Base-by-base conservation (phyloP, 2,797 vertebrate genomes). In the Limosa lapponica region DNA sequence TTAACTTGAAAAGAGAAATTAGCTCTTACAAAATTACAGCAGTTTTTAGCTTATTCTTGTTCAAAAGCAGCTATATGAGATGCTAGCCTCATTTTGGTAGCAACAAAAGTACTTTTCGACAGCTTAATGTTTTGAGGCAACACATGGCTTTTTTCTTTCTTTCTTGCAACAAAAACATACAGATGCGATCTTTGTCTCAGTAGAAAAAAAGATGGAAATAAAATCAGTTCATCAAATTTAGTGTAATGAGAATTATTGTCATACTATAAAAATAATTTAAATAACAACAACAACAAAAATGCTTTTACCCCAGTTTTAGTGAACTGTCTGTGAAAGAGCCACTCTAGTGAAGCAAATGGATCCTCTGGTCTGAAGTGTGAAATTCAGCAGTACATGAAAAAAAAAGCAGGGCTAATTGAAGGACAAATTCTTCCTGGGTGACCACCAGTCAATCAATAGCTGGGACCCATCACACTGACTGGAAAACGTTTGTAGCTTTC, bases 101-200 rank as follows among this genome's bases (percentile, higher is more conserved):
- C 82, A 96, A 95, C 91, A 96, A 95, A 96, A 94, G 95, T 94
- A 95, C 82, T 94, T 86, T 88, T 88, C 70, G 11, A 90, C 88
- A 93, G 90, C 87, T 95, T 95, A 96, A 95, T 94, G 73, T 84
- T 96, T 96, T 91, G 90, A 96, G 88, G 93, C 77, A 94, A 95
- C 91, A 95, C 94, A 95, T 95, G 93, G 90, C 73, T 95, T 86
- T 54, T 91, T 94, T 78, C 92, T 95, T 95, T 95, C 81, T 94
- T 84, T 88, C 80, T 90, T 77, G 59, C 1, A 5, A 93, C 83
- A 90, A 95, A 97, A 95, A 96, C 96, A 96, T 94, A 95, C 96
- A 95, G 95, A 96, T 96, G 94, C 83, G 73, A 84, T 94, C 95
- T 96, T 97, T 96, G 96, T 96, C 79, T 96, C 71, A 69, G 59